Base-by-base conservation (phyloP, 1,140 invertebrate species). In the Drosophila simulans region DNA sequence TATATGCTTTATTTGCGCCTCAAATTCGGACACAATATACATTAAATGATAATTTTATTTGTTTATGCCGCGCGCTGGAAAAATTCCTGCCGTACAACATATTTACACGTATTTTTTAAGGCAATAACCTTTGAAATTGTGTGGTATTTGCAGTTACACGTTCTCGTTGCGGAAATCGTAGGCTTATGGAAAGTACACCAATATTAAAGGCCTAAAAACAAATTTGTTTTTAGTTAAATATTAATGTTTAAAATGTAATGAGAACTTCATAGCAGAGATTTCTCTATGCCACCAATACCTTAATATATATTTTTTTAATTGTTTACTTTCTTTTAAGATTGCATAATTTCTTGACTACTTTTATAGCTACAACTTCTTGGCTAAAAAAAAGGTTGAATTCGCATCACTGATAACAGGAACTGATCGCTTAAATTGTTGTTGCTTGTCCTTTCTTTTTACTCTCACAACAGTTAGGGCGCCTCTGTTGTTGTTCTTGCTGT, bases 351-450 rank as follows among this genome's bases (percentile, higher is more conserved):
- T 13, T 20, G 10, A 4, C 2, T 20, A 20, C 4, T 20, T 12
- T 25, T 5, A 13, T 39, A 48, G 20, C n/a, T 52, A 4, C 8
- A 42, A 31, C n/a, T 27, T 12, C 20, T n/a, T 42, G 25, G 46
- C 37, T 42, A 39, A 34, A 51, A 34, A 51, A 39, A 45, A 12
- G 7, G 46, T 60, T 22, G 20, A n/a, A 8, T 4, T 12, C 7
- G 11, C 71, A 75, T 51, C 59, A 45, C 60, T 48, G 71, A 52
- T 52, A 52, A 52, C 53, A 75, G 71, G 77, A 74, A 64, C 64
- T 73, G 52, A 52, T 63, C 76, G 7, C 34, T 68, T 57, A 35
- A 68, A 34, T 62, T 64, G 48, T 71, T 59, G 46, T 40, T 46
- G 43, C 35, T 34, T 11, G 15, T 70, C 65, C 66, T 69, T 69